Evolutionary conservation across 2,113 vertebrate species (phyloP), one percentile per base, ranked within the genome.

Genomic region (Mystacornis crossleyi): DNA sequence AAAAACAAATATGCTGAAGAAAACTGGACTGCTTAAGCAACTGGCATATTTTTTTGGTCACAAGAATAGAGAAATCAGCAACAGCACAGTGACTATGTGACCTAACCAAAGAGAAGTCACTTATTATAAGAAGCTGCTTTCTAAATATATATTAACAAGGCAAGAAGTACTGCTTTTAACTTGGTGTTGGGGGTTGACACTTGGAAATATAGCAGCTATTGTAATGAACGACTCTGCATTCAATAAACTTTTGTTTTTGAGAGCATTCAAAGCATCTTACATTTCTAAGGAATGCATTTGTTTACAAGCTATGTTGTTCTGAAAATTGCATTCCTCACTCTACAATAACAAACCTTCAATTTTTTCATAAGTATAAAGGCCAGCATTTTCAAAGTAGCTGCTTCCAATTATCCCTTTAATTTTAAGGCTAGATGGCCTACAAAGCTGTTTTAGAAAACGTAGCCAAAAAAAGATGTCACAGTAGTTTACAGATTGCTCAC

Each of bases 1-100:
- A 48, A 62, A 69, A 61, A 47, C 8, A 82, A 40, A 78, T 69
- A 81, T 34, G 14, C 45, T 90, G 75, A 87, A 70, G 64, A 97
- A 97, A 96, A 65, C 26, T 73, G 66, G 47, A 78, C 67, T 95
- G 34, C 64, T 96, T 81, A 92, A 93, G 74, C 45, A 95, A 83
- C 95, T 96, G 95, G 42, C 36, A 67, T 38, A 83, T 40, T 74
- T 29, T 42, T 96, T 93, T 86, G 65, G 31, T 93, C 42, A 95
- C 47, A 82, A 93, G 75, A 91, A 29, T 51, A 75, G 93, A 97
- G 90, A 93, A 96, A 93, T 36, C 48, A 71, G 19, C 60, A 92
- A 90, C 65, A 86, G 58, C n/a, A 79, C 29, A 71, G 43, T 62
- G 24, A 67, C 61, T 88, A 28, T 53, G n/a, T 91, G 87, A 95